phyloP scores from a whole-genome alignment of 2,113 vertebrate species.

The Ursus arctos region DNA sequence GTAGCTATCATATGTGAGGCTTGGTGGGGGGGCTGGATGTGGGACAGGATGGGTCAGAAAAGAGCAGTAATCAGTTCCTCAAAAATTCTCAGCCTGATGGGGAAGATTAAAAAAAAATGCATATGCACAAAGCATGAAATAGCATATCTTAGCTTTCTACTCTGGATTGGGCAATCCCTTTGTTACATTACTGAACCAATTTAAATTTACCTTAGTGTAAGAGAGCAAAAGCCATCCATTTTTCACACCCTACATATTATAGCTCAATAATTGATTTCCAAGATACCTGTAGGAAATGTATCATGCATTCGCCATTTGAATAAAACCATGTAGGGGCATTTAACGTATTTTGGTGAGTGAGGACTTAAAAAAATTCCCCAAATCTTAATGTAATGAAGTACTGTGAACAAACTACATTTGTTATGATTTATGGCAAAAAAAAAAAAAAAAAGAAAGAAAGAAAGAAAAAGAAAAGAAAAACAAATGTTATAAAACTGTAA shows the following conservation, averaged over 20 bases:
- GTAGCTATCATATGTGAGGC: background rate
- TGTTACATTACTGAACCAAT: background rate
- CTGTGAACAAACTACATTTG: background rate
- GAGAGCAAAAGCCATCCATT: background rate
- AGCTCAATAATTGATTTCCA: background rate
- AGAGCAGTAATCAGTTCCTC: background rate
- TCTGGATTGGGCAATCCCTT: background rate
- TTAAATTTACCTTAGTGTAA: conserved; percentile 6
- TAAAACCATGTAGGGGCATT: background rate
- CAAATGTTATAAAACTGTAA: background rate
- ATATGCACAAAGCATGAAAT: background rate
- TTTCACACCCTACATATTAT: background rate
- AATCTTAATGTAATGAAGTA: background rate
- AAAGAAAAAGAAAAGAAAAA: background rate
- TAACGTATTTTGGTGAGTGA: background rate
- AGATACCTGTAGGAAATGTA: background rate
- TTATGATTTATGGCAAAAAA: background rate
- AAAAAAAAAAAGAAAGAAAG: background rate
- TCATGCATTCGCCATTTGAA: background rate
- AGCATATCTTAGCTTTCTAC: background rate
- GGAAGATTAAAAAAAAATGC: background rate
- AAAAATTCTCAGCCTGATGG: background rate
- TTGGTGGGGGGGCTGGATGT: fast-evolving
- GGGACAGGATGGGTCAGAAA: background rate
- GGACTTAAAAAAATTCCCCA: background rate